phyloP scores from a whole-genome alignment of 1,140 invertebrate genomes.

The Meloidogyne exigua region DNA sequence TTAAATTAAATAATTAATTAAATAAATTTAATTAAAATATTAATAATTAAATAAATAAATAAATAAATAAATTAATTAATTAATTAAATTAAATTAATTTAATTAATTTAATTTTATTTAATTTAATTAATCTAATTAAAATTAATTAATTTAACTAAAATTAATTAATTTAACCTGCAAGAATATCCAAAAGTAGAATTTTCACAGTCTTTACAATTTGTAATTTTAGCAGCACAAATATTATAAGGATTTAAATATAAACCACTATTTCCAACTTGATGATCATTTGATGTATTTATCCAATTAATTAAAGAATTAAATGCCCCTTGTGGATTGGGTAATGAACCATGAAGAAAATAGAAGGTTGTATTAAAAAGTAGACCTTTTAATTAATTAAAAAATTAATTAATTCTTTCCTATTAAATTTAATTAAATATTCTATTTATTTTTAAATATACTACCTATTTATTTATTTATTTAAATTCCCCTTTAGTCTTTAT shows the following conservation, averaged over 20 bases:
- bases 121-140: too few species aligned
- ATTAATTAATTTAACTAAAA: background rate
- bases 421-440: too few species aligned
- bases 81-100: too few species aligned
- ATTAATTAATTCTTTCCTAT: background rate
- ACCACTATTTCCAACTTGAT: slow-evolving; percentile 60
- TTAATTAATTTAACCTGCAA: background rate
- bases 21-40: too few species aligned
- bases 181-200: slow-evolving; percentile 4
- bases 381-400: slow-evolving; percentile 30
- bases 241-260: slow-evolving; percentile 61
- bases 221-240: background rate
- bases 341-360: slow-evolving; percentile 50
- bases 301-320: slow-evolving; percentile 55
- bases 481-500: too few species aligned
- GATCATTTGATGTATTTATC: slow-evolving; percentile 59
- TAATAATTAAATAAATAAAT: too few species aligned
- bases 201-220: background rate
- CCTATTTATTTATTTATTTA: too few species aligned
- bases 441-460: too few species aligned
- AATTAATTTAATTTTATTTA: too few species aligned
- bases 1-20: background rate
- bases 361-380: slow-evolving; percentile 60
- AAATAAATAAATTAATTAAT: too few species aligned
- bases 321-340: slow-evolving; percentile 54